Conservation (phyloP, 2,888 invertebrate species). For the Eueremaeus valkanovi region DNA sequence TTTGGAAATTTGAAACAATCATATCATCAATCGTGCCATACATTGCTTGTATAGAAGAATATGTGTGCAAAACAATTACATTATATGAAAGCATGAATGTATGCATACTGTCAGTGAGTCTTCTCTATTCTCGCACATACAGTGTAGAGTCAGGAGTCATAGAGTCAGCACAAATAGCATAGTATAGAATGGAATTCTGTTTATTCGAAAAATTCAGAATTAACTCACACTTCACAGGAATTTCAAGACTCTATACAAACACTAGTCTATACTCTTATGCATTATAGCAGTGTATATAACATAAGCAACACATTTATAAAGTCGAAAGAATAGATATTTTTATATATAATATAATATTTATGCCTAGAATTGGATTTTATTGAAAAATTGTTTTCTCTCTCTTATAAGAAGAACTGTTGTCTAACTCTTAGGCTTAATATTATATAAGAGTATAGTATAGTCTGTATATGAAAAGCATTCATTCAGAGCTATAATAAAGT, state of each 20-base stretch:
- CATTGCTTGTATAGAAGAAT: not conserved
- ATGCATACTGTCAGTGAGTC: not conserved
- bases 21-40: not conserved
- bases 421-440: too few species aligned
- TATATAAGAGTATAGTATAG: too few species aligned
- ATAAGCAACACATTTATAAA: not conserved
- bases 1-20: not conserved
- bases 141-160: not conserved
- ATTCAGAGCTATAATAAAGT: too few species aligned
- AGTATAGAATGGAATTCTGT: not conserved
- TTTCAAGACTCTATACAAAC: not conserved
- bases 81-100: not conserved
- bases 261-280: not conserved
- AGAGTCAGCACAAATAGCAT: not conserved
- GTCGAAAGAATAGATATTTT: not conserved
- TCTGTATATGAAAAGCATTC: too few species aligned
- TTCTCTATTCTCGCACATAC: too few species aligned
- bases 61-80: not conserved
- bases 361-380: not conserved
- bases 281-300: not conserved
- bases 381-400: slow-evolving; percentile 1
- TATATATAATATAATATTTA: not conserved
- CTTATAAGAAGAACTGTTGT: not conserved
- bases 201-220: slow-evolving; percentile 15
- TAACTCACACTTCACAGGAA: not conserved